These are phyloP conservation scores for Paratrypauchen microcephalus DNA, from an alignment of 2,797 vertebrate species.

Conservation along the genomic window DNA sequence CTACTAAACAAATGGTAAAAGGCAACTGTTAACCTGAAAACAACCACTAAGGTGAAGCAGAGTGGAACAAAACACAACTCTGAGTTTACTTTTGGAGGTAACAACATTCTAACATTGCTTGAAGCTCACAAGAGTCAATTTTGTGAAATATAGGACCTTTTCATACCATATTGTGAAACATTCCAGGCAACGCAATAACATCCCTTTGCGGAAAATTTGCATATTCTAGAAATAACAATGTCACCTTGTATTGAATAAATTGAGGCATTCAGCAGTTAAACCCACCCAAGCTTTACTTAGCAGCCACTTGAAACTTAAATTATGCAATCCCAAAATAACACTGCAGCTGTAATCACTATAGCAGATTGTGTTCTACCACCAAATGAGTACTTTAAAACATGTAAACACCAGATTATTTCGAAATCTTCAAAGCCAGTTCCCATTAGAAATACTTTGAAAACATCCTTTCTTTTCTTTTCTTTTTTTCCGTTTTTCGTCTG, in stretches of 20 bases:
- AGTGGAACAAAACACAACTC: too few relatives aligned
- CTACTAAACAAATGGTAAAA: too few relatives aligned
- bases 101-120: too few relatives aligned
- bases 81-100: too few relatives aligned
- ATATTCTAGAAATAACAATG: conserved; percentile 3
- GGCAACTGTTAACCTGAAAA: too few relatives aligned
- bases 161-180: too few relatives aligned
- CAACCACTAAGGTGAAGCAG: too few relatives aligned
- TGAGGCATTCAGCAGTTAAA: neutral
- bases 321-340: neutral
- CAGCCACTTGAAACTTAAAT: neutral
- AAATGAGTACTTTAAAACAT: conserved; percentile 19
- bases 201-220: neutral
- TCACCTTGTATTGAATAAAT: neutral
- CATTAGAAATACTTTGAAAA: conserved; percentile 14
- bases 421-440: conserved; percentile 30
- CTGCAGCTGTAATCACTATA: neutral
- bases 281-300: neutral
- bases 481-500: neutral
- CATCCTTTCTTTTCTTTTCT: neutral
- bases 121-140: too few relatives aligned
- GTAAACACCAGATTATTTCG: conserved; percentile 19
- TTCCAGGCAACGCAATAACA: too few relatives aligned
- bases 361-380: conserved; percentile 1
- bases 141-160: too few relatives aligned